phyloP scores from a whole-genome alignment of 2,797 vertebrate genomes.

The Anomalospiza imberbis region DNA sequence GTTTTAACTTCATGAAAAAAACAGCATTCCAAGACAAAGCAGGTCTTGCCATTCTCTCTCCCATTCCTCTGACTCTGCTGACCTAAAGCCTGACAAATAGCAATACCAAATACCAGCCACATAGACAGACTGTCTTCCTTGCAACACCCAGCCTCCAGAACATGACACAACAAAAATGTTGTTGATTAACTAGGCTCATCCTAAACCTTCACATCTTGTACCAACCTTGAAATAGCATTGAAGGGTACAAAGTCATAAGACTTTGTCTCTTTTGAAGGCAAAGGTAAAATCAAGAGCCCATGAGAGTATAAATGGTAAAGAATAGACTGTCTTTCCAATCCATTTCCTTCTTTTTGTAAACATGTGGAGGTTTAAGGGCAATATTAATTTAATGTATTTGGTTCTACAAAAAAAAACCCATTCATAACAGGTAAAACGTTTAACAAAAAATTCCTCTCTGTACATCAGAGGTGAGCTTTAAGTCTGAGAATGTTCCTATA shows the following conservation, averaged over 20 bases:
- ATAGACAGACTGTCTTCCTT: fast-evolving
- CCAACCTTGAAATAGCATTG: background rate
- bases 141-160: background rate
- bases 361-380: background rate
- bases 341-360: background rate
- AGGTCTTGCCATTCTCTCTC: background rate
- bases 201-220: background rate
- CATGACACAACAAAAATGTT: background rate
- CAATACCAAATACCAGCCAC: background rate
- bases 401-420: background rate
- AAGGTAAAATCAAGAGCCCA: background rate
- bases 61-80: background rate
- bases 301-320: background rate
- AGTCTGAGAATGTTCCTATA: background rate
- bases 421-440: background rate
- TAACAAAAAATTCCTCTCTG: background rate
- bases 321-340: background rate
- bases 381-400: background rate
- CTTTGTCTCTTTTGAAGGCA: background rate
- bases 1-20: background rate
- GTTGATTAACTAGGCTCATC: background rate
- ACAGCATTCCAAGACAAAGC: background rate
- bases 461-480: background rate
- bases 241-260: background rate
- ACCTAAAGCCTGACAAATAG: background rate